Evolutionary conservation across 2,113 vertebrate genomes (phyloP), one percentile per base, ranked within the genome.

Genomic region (Mormoops blainvillei): DNA sequence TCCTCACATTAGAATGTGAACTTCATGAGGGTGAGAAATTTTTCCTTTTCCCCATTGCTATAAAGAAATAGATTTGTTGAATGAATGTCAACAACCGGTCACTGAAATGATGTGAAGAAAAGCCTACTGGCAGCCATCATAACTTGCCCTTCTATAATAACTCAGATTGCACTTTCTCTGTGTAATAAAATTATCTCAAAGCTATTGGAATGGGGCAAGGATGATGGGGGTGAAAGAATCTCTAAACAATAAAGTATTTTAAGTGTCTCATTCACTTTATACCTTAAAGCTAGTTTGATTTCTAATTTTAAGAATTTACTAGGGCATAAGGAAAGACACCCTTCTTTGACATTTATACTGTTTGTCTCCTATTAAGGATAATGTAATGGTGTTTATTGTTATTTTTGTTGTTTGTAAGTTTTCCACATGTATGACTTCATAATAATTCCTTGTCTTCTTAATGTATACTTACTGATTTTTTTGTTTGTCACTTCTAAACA

Each of bases 401-500:
- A 92, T 94, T 98, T 97, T 98, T 97, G 97, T 94, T 98, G 94
- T 98, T 97, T 63, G 78, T 97, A 98, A 97, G 94, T 98, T 98
- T 98, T 98, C 96, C 98, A 98, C 96, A 92, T 95, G 95, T 98
- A 97, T 98, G 96, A 98, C 95, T 98, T 98, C 96, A 98, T 98
- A 97, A 98, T 98, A 98, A 97, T 96, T 97, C 91, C 98, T 97
- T 98, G 96, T 98, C 99, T 98, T 98, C 98, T 98, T 99, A 99
- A 98, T 98, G 98, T 98, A 91, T 98, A 98, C 98, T 98, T 98
- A 98, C 98, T 98, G 98, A 98, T 98, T 99, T 97, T 98, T 99
- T 99, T 98, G 98, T 98, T 98, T 98, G 97, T 98, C 97, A 97
- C 93, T 99, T 99, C 98, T 97, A 97, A 99, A 99, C 99, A 99